Evolutionary conservation across 1,140 invertebrate genomes (phyloP).

Genomic region (Leptoteleia sp.): DNA sequence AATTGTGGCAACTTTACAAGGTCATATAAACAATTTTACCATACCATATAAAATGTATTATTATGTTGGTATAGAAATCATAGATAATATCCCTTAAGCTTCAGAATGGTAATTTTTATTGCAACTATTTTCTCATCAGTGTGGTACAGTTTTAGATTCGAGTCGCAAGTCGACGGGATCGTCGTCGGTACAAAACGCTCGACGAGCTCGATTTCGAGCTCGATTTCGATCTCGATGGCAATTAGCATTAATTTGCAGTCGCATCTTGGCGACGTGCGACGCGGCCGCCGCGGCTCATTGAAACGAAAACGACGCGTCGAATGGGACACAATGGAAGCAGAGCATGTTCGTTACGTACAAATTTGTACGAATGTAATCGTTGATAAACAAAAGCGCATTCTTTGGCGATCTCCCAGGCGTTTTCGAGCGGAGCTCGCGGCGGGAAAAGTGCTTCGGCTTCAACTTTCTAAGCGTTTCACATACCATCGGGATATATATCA

Average conservation of each 20-base stretch:
- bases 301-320: constrained; percentile 51
- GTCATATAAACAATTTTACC: too few species aligned
- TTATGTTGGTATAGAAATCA: too few species aligned
- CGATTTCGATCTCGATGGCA: constrained; percentile 1
- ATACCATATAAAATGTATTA: too few species aligned
- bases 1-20: too few species aligned
- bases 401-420: constrained; percentile 53
- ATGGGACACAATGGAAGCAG: constrained; percentile 37
- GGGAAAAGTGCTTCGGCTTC: constrained; percentile 73
- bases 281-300: constrained; percentile 13
- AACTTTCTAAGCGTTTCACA: constrained; percentile 76
- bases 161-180: too few species aligned
- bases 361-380: constrained; percentile 60
- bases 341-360: constrained; percentile 41
- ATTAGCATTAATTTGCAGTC: neutral
- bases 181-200: too few species aligned
- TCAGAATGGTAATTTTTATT: too few species aligned
- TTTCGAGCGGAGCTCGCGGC: constrained; percentile 53
- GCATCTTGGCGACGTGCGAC: constrained; percentile 11
- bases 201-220: neutral
- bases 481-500: constrained; percentile 69
- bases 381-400: constrained; percentile 70
- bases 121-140: too few species aligned
- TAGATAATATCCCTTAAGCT: too few species aligned
- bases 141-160: too few species aligned